Evolutionary conservation across 2,113 vertebrate species (phyloP), one percentile per base, ranked within the genome.

Genomic region (Sula dactylatra): DNA sequence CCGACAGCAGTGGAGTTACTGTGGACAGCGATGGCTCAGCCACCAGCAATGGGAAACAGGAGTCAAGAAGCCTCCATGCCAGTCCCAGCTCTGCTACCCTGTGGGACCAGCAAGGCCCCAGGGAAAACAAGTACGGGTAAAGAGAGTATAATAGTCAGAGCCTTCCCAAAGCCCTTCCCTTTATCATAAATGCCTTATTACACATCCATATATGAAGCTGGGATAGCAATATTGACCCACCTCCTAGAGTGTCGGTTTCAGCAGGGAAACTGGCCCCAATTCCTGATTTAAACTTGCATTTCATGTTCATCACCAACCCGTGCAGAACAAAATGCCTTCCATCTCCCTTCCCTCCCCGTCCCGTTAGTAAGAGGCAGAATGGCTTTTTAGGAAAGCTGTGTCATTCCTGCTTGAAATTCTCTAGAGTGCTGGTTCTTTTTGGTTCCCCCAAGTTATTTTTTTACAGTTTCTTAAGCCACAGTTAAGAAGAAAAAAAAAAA

Each of bases 401-500:
- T 59, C 86, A 94, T 85, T 86, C 61, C 69, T 91, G 56, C 31
- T 61, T 76, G 40, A 91, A 92, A 71, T 84, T 59, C 70, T 70
- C n/a, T 56, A 24, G 15, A 90, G 21, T 65, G 19, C 15, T 82
- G 18, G 22, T 31, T 90, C 58, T 87, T 92, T 90, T 88, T 83
- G 74, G 31, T 64, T 80, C 84, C 89, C 95, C 44, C 73, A 70
- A 95, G 81, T 66, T 80, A 80, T 85, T 91, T 91, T 82, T 86
- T 90, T 74, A 73, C 5, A 44, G 36, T 82, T 94, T 86, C 86
- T 95, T 82, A 94, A 82, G 73, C 86, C 54, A 73, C 47, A 80
- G 58, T 59, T 59, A 62, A 85, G 71, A 78, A 78, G 5, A 50
- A 45, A 47, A 19, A 83, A 79, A 67, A 62, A 62, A 69, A 55